Evolutionary conservation across 2,797 vertebrate species (phyloP), one percentile per base, ranked within the genome.

Genomic region (Epinephelus coioides): DNA sequence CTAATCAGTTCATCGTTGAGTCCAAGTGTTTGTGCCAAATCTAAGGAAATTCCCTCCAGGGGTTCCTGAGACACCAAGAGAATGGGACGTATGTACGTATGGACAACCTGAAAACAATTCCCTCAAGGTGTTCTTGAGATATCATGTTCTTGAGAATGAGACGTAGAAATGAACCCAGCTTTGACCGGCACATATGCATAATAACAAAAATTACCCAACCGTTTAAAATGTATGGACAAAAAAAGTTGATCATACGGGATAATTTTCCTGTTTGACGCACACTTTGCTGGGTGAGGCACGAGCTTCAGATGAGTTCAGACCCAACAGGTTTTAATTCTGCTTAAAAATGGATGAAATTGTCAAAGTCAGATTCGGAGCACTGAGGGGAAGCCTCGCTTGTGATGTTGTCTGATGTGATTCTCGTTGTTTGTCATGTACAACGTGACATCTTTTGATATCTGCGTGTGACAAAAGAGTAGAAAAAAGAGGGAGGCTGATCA

Each of bases 401-500:
- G 34, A 62, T 65, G 6, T 13, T 11, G 55, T 81, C 53, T 21
- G 1, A 11, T 72, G 18, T 21, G 1, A 61, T 74, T 63, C 17
- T 49, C 15, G 3, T 25, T 13, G 70, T 81, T 50, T 54, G 46
- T 64, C 2, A 0, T 5, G 57, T 13, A 2, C 40, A 43, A 53
- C 0, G 3, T 70, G 73, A 55, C 23, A 44, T 56, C 63, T 47
- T 67, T 3, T 70, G 59, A 67, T 54, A 13, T 51, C 10, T 23
- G 57, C 18, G 8, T 68, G 57, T 47, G 51, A 78, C 25, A 57
- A 59, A 59, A 75, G 44, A 57, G 11, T 1, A 25, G 14, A 34
- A 9, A 27, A 12, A 6, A 21, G 3, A 59, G 5, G 10, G 47
- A 30, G 18, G 44, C 15, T 51, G 53, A 71, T 61, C 47, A 5